A percentile compares a stretch with the other conserved stretches of the same genome.
Evolutionary conservation across 2,113 vertebrate genomes (phyloP).

Genomic region (Anarhynchus alexandrinus): DNA sequence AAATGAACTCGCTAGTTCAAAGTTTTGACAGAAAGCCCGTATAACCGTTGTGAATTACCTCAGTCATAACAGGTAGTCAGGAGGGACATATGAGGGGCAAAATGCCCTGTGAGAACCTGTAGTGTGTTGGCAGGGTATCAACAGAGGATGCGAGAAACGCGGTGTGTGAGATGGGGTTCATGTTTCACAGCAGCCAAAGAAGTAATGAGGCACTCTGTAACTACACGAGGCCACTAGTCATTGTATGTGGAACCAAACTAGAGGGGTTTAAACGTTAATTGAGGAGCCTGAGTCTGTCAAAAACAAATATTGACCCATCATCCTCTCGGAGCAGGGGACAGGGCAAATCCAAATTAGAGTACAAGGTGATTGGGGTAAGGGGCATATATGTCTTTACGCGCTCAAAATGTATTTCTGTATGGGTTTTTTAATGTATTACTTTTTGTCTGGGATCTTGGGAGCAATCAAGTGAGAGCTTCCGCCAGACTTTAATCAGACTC

Average conservation of each 20-base stretch:
- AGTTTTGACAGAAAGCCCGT: neutral
- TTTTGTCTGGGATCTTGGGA: neutral
- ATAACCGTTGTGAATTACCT: neutral
- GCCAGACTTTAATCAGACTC: neutral
- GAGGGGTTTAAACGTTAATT: neutral
- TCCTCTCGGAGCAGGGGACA: neutral
- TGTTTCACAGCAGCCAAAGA: neutral
- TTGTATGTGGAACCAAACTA: neutral
- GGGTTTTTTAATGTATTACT: neutral
- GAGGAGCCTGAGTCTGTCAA: neutral
- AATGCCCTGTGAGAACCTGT: neutral
- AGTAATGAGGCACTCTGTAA: neutral
- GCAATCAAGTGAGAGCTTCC: neutral
- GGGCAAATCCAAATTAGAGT: neutral
- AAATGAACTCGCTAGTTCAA: neutral
- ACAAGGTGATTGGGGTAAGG: neutral
- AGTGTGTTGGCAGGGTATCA: neutral
- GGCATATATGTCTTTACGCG: rapidly evolving
- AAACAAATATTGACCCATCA: neutral
- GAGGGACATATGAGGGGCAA: neutral
- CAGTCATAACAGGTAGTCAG: neutral
- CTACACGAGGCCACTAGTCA: neutral
- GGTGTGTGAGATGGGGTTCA: rapidly evolving
- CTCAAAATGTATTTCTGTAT: neutral
- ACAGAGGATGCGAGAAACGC: neutral